phyloP scores from a whole-genome alignment of 2,888 invertebrate species.

The Lacanobia wlatinum region DNA sequence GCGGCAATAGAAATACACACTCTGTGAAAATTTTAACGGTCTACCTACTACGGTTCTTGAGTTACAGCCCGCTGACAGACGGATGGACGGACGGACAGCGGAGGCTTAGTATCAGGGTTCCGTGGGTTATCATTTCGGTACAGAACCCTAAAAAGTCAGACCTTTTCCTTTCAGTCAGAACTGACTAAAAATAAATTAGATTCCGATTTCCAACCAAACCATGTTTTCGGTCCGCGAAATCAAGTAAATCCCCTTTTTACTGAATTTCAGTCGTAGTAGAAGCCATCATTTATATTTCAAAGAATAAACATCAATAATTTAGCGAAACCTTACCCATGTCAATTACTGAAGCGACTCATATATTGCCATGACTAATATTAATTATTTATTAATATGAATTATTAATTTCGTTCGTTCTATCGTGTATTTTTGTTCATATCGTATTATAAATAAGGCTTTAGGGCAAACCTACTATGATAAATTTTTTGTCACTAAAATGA shows the following conservation, averaged over 20 bases:
- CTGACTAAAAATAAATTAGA: neutral
- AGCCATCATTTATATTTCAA: slow-evolving; percentile 25
- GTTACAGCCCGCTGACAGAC: too few relatives aligned
- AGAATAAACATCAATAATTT: slow-evolving; percentile 40
- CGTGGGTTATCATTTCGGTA: too few relatives aligned
- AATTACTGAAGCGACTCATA: slow-evolving; percentile 4
- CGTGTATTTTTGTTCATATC: neutral
- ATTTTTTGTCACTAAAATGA: too few relatives aligned
- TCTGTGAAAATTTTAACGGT: too few relatives aligned
- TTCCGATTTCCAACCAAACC: neutral
- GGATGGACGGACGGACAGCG: too few relatives aligned
- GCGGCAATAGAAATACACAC: too few relatives aligned
- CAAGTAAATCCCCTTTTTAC: neutral
- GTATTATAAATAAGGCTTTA: neutral
- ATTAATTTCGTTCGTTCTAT: slow-evolving; percentile 10
- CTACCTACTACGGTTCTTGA: too few relatives aligned
- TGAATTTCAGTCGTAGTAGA: neutral
- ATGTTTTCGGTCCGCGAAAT: neutral
- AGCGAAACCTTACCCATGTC: slow-evolving; percentile 9
- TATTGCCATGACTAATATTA: slow-evolving; percentile 5
- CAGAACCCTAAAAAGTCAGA: too few relatives aligned
- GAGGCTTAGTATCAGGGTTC: too few relatives aligned
- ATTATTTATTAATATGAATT: slow-evolving; percentile 15
- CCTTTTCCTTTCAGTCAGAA: too few relatives aligned
- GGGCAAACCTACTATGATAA: too few relatives aligned